phyloP scores from a whole-genome alignment of 2,797 vertebrate genomes.

The Myotis planiceps region DNA sequence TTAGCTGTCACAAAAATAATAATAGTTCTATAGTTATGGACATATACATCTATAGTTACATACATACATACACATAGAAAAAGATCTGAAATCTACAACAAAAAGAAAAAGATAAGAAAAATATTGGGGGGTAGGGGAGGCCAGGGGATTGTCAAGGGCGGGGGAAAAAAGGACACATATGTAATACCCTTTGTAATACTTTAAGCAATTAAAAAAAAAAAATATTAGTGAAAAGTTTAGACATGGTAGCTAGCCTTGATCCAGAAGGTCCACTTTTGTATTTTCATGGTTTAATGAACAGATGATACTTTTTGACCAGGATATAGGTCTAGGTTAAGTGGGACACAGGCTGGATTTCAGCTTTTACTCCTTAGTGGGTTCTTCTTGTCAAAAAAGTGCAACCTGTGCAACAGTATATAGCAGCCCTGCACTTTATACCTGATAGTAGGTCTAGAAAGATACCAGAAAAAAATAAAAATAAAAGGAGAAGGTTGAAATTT shows the following conservation, averaged over 20 bases:
- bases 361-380: neutral
- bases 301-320: neutral
- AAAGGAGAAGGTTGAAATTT: no score
- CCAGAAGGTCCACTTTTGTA: neutral
- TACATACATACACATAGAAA: neutral
- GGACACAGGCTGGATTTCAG: neutral
- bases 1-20: neutral
- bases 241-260: neutral
- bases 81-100: neutral
- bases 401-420: neutral
- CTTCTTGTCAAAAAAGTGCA: neutral
- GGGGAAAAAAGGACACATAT: no score
- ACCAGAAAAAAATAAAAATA: neutral
- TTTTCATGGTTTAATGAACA: neutral
- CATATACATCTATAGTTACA: neutral
- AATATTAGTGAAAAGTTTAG: slow-evolving; percentile 2
- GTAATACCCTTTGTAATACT: no score
- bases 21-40: neutral
- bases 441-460: neutral
- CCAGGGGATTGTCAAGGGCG: no score
- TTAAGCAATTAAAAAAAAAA: slow-evolving; percentile 24
- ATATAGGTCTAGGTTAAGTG: neutral
- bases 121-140: no score
- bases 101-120: slow-evolving; percentile 16
- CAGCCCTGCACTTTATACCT: neutral